Percentiles rank a stretch among this genome's conserved stretches.
Evolutionary conservation across 2,888 invertebrate species (phyloP).

Genomic region (Xestia sexstrigata): DNA sequence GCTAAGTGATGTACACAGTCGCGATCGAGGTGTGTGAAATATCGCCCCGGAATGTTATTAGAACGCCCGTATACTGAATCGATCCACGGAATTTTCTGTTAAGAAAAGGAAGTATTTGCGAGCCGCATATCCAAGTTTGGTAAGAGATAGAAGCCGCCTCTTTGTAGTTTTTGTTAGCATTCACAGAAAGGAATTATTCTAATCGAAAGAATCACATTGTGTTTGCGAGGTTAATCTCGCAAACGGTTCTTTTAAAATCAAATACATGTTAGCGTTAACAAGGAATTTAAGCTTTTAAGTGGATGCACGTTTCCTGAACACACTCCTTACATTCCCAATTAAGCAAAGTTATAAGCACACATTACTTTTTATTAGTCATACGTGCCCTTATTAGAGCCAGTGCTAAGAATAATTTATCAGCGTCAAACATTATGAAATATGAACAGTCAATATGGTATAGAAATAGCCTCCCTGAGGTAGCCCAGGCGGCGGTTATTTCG

Average conservation of each 20-base stretch:
- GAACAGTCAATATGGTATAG: conserved; percentile 65
- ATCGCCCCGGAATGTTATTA: conserved; percentile 87
- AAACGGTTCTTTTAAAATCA: conserved; percentile 30
- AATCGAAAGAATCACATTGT: conserved; percentile 54
- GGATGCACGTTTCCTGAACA: neutral
- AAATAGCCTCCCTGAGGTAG: conserved; percentile 66
- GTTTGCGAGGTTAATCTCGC: conserved; percentile 5
- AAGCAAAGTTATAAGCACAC: conserved; percentile 44
- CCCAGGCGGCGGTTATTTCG: conserved; percentile 63
- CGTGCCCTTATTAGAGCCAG: conserved; percentile 40
- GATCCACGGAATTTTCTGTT: conserved; percentile 80
- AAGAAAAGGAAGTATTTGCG: conserved; percentile 76
- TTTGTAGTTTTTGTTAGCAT: conserved; percentile 69
- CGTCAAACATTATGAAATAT: conserved; percentile 64
- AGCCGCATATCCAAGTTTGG: conserved; percentile 74
- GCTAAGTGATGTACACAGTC: conserved; percentile 76
- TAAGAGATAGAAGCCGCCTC: conserved; percentile 68
- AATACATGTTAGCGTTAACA: conserved; percentile 16
- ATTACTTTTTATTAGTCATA: conserved; percentile 48
- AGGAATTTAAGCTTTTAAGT: conserved; percentile 27
- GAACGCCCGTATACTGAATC: conserved; percentile 82
- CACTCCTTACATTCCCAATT: conserved; percentile 27
- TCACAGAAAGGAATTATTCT: conserved; percentile 70
- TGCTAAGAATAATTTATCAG: conserved; percentile 64
- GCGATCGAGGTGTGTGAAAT: conserved; percentile 80